Evolutionary conservation across 2,113 vertebrate species (phyloP).

Genomic region (Nymphicus hollandicus): DNA sequence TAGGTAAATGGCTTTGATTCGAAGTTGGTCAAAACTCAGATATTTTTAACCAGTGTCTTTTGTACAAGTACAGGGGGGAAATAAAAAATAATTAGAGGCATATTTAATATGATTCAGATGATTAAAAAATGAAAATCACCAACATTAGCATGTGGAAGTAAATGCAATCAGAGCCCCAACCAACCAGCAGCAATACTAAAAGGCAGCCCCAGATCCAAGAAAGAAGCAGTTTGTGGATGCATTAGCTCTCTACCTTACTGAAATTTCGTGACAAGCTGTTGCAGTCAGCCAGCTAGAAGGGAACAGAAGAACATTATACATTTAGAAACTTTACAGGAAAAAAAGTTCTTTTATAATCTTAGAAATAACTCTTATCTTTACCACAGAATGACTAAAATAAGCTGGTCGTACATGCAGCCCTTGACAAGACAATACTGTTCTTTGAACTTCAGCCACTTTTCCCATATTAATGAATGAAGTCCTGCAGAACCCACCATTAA

Average conservation of each 20-base stretch:
- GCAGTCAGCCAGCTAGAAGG: conserved; percentile 31
- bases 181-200: neutral
- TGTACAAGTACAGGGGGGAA: neutral
- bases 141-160: conserved; percentile 14
- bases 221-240: neutral
- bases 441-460: neutral
- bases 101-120: neutral
- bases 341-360: neutral
- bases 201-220: neutral
- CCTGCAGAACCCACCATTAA: neutral
- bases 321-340: neutral
- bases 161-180: neutral
- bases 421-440: neutral
- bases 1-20: neutral
- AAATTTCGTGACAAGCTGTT: conserved; percentile 37
- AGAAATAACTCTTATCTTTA: neutral
- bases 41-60: neutral
- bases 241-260: conserved; percentile 29
- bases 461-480: neutral
- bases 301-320: conserved; percentile 13
- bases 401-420: neutral
- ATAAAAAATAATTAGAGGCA: conserved; percentile 4
- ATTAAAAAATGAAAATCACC: conserved; percentile 29
- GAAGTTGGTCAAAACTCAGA: neutral
- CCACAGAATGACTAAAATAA: neutral